A percentile compares a stretch with the other conserved stretches of the same genome.
These are phyloP conservation scores for Melitaea cinxia DNA, from an alignment of 1,140 invertebrate genomes.

Conservation along the genomic window DNA sequence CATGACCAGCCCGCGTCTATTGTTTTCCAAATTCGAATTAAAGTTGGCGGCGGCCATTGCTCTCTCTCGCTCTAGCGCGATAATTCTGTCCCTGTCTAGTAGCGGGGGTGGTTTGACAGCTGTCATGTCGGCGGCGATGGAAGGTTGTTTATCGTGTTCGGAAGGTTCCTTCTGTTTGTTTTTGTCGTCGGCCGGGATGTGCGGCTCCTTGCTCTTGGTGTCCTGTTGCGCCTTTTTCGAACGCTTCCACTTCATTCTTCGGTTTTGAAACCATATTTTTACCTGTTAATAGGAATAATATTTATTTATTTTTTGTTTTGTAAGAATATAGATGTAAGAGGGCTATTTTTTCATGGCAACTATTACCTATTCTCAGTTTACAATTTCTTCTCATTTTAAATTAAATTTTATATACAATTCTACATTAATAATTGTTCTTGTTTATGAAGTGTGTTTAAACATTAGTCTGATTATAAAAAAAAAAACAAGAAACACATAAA, in stretches of 20 bases:
- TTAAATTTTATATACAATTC: no score
- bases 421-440: no score
- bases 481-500: no score
- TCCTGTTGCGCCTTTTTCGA: conserved; percentile 96
- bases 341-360: no score
- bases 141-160: conserved; percentile 59
- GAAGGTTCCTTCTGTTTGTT: conserved; percentile 60
- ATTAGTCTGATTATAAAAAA: no score
- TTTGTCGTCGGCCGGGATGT: conserved; percentile 58
- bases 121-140: conserved; percentile 72
- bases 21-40: conserved; percentile 78
- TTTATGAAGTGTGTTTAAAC: no score
- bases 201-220: conserved; percentile 78
- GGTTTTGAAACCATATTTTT: conserved; percentile 98
- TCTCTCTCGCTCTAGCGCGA: conserved; percentile 73
- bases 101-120: conserved; percentile 70
- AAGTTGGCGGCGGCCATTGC: conserved; percentile 76
- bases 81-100: conserved; percentile 79
- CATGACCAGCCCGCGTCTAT: conserved; percentile 72
- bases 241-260: conserved; percentile 97
- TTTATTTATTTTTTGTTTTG: not conserved
- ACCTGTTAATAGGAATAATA: conserved; percentile 84
- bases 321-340: no score
- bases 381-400: no score
- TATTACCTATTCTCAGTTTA: no score